Conservation (phyloP, 2,797 vertebrate genomes). For the Pipistrellus pipistrellus region DNA sequence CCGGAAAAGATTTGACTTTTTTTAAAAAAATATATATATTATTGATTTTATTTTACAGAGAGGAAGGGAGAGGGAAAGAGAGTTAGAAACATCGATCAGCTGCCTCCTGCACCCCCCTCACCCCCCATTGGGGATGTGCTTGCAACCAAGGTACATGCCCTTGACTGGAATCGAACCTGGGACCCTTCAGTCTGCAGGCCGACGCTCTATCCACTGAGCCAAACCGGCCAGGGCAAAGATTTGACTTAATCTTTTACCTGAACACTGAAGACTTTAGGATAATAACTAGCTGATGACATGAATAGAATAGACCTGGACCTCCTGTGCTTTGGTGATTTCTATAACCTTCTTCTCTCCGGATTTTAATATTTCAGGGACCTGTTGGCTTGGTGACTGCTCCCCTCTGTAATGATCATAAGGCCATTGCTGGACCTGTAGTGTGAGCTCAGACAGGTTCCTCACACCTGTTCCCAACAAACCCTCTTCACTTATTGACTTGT, state of each 20-base stretch:
- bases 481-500: background rate
- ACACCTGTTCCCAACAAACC: background rate
- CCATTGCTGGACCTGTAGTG: background rate
- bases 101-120: too few species aligned
- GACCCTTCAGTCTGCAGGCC: too few species aligned
- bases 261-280: slow-evolving; percentile 1
- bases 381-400: background rate
- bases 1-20: slow-evolving; percentile 23
- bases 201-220: too few species aligned
- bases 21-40: too few species aligned
- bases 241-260: background rate
- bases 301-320: background rate
- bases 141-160: too few species aligned
- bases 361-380: slow-evolving; percentile 29
- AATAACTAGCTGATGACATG: background rate
- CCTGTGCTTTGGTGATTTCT: slow-evolving; percentile 46
- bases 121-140: too few species aligned
- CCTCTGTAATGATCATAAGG: background rate
- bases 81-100: too few species aligned
- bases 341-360: background rate
- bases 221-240: too few species aligned
- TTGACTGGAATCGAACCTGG: too few species aligned
- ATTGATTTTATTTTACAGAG: too few species aligned
- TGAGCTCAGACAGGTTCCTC: background rate
- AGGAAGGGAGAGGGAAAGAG: too few species aligned